A percentile compares a stretch with the other conserved stretches of the same genome.
phyloP scores from a whole-genome alignment of 2,888 invertebrate species.

The Drosophila cognata region DNA sequence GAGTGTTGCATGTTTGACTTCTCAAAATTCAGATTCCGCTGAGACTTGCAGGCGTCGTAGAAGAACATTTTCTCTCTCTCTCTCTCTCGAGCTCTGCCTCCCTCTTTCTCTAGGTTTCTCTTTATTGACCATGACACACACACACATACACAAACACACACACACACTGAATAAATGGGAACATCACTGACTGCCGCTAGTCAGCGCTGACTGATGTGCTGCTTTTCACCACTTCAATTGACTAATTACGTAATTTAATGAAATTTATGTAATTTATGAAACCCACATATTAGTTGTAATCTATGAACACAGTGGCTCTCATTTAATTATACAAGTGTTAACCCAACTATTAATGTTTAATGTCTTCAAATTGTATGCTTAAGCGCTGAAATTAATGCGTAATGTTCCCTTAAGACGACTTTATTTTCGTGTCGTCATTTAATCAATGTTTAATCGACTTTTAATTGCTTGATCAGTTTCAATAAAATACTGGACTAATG shows the following conservation, averaged over 20 bases:
- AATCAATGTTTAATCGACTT: background rate
- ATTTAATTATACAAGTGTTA: background rate
- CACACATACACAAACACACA: background rate
- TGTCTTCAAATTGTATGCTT: background rate
- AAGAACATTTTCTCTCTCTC: background rate
- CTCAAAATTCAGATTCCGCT: constrained; percentile 35
- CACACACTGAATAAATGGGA: constrained; percentile 9
- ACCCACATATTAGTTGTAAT: background rate
- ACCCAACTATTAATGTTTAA: background rate
- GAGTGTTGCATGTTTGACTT: constrained; percentile 28
- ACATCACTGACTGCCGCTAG: constrained; percentile 61
- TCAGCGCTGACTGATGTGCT: constrained; percentile 58
- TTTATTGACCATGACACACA: constrained; percentile 6
- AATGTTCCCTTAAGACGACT: background rate
- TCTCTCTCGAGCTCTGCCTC: background rate
- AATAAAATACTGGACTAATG: background rate
- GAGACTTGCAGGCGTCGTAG: constrained; percentile 71
- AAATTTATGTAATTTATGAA: background rate
- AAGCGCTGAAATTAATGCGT: background rate
- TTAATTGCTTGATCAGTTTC: background rate
- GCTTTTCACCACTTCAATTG: constrained; percentile 72
- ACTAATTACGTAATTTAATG: constrained; percentile 62
- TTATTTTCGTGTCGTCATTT: background rate
- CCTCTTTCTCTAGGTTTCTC: background rate
- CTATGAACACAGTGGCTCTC: background rate